A percentile compares a stretch with the other conserved stretches of the same genome.
Conservation (phyloP, 2,888 invertebrate genomes). For the Cosmia pyralina region DNA sequence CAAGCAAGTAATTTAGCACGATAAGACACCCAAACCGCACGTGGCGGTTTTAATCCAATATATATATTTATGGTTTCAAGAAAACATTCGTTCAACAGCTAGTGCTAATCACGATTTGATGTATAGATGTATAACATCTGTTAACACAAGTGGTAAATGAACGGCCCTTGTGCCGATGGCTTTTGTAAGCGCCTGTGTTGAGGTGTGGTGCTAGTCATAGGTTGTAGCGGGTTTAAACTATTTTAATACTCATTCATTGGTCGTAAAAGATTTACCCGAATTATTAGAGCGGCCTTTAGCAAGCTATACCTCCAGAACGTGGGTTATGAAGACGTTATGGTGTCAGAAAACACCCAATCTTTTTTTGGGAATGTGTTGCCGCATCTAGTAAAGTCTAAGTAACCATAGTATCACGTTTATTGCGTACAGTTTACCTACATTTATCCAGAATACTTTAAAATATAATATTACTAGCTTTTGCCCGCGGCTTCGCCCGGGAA, state of each 20-base stretch:
- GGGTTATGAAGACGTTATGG: background rate
- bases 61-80: background rate
- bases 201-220: conserved; percentile 4
- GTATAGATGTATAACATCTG: conserved; percentile 46
- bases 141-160: conserved; percentile 52
- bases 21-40: background rate
- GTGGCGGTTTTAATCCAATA: background rate
- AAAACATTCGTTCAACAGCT: background rate
- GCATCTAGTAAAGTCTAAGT: too few species aligned
- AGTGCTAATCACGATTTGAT: conserved; percentile 17
- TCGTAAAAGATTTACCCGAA: background rate
- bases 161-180: conserved; percentile 57
- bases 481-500: too few species aligned
- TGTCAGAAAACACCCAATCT: background rate
- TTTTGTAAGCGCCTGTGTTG: conserved; percentile 50
- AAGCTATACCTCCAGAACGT: background rate
- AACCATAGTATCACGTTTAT: background rate
- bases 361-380: background rate
- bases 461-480: background rate
- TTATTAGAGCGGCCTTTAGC: background rate
- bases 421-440: background rate
- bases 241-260: background rate
- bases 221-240: too few species aligned
- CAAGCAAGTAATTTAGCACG: background rate
- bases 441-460: background rate